A percentile compares a stretch with the other conserved stretches of the same genome.
Evolutionary conservation across 2,113 vertebrate genomes (phyloP).

Genomic region (Megalops atlanticus): DNA sequence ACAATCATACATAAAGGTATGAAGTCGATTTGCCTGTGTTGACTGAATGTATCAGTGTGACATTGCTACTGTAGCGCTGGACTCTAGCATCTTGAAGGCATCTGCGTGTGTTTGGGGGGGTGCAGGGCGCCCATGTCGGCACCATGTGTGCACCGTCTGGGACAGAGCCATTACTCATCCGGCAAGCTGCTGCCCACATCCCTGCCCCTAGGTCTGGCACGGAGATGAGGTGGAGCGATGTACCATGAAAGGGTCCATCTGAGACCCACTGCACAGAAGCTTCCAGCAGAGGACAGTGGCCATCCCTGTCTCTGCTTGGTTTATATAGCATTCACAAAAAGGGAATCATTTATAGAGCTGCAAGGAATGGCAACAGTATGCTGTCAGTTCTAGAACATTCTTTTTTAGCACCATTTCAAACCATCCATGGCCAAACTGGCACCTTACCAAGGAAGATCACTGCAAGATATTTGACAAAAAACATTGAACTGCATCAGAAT

Average conservation of each 20-base stretch:
- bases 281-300: not conserved
- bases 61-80: not conserved
- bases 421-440: not conserved
- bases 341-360: not conserved
- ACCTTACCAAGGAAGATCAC: no score
- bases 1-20: no score
- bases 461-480: no score
- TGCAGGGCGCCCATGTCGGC: not conserved
- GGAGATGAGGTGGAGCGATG: not conserved
- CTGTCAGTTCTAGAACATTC: no score
- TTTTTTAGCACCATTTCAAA: not conserved
- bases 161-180: not conserved
- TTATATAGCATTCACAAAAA: no score
- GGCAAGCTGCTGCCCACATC: not conserved
- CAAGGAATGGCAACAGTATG: not conserved
- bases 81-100: not conserved
- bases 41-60: no score
- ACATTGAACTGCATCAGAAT: no score
- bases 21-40: no score
- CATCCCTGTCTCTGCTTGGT: not conserved
- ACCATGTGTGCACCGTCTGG: not conserved
- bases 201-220: not conserved
- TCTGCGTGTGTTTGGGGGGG: not conserved
- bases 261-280: not conserved
- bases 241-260: not conserved